These are phyloP conservation scores for Pristionchus maxplancki DNA, from an alignment of 2,888 invertebrate genomes.

Conservation along the genomic window DNA sequence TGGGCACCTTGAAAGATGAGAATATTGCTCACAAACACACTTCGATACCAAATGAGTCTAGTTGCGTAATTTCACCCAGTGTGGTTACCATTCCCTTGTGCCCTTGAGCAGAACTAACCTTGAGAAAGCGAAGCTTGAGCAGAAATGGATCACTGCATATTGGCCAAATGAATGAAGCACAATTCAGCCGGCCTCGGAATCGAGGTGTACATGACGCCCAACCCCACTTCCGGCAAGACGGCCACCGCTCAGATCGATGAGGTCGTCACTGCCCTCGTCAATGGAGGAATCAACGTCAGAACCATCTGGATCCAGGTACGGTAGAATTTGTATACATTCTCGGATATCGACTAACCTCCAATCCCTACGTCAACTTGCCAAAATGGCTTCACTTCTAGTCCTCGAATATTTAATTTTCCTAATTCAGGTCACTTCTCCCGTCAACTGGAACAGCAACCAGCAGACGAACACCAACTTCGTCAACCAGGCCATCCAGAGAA, in stretches of 20 bases:
- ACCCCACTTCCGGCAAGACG: constrained; percentile 16
- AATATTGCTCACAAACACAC: background rate
- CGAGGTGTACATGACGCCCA: constrained; percentile 53
- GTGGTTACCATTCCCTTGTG: too few species aligned
- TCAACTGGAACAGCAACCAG: constrained; percentile 52
- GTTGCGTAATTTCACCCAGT: too few species aligned
- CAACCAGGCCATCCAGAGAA: constrained; percentile 24
- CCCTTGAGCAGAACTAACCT: too few species aligned
- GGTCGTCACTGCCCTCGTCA: constrained; percentile 32
- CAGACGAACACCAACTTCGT: constrained; percentile 52
- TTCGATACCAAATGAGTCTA: too few species aligned
- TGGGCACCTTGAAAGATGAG: background rate
- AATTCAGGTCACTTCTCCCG: constrained; percentile 53
- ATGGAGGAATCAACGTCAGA: constrained; percentile 51
- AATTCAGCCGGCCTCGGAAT: constrained; percentile 51
- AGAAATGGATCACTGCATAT: too few species aligned
- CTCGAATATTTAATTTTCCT: too few species aligned
- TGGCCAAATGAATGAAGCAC: too few species aligned
- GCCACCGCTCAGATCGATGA: constrained; percentile 49
- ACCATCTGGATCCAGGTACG: constrained; percentile 54
- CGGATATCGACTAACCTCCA: too few species aligned
- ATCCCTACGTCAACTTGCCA: background rate
- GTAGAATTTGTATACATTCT: background rate
- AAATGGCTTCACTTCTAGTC: too few species aligned
- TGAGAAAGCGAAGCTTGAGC: too few species aligned